Conservation (phyloP, 2,113 vertebrate species). For the Chroicocephalus ridibundus region DNA sequence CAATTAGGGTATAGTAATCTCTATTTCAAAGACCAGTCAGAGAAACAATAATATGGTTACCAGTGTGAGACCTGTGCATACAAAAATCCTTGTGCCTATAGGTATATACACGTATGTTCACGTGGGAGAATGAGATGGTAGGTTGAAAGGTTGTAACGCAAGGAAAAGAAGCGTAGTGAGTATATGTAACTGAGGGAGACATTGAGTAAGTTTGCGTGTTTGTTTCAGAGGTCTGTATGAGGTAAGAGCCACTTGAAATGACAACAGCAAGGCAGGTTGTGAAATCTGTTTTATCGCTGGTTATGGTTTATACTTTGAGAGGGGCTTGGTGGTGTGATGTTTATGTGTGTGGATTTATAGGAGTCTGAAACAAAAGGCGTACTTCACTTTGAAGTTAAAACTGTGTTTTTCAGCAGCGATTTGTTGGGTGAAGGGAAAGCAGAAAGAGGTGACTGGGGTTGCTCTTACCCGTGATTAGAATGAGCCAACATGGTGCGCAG, state of each 20-base stretch:
- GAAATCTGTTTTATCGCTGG: not conserved
- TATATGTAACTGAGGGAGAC: not conserved
- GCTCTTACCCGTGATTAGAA: not conserved
- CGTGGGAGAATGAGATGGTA: not conserved
- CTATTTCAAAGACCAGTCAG: not conserved
- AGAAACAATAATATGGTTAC: not conserved
- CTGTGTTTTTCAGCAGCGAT: not conserved
- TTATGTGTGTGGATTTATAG: not conserved
- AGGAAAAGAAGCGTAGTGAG: not conserved
- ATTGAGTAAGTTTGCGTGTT: conserved; percentile 42
- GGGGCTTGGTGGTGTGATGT: not conserved
- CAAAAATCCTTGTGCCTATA: not conserved
- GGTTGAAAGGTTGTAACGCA: not conserved
- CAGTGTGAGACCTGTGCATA: not conserved
- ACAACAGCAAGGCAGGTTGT: not conserved
- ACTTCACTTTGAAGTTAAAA: not conserved
- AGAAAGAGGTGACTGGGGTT: not conserved
- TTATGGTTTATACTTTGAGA: not conserved
- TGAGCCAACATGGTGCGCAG: not conserved
- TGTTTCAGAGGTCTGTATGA: conserved; percentile 37
- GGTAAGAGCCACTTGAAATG: conserved; percentile 41
- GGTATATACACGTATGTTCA: rapidly evolving
- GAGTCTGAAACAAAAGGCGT: not conserved
- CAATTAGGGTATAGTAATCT: not conserved
- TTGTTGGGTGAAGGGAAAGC: not conserved